These are phyloP conservation scores for Lates calcarifer DNA, from an alignment of 2,113 vertebrate species.

Conservation along the genomic window DNA sequence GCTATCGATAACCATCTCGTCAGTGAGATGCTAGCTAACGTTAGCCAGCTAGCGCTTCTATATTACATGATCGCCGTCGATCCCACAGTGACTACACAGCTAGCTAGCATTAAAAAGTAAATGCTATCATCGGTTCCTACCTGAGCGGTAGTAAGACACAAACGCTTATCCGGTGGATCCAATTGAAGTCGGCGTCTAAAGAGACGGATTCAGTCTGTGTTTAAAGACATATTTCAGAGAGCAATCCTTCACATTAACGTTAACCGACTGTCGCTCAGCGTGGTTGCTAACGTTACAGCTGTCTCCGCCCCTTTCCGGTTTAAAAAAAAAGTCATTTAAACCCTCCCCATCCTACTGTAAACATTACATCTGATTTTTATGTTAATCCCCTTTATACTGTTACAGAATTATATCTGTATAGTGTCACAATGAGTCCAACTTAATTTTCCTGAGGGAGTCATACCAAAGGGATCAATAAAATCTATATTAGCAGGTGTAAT, in stretches of 20 bases:
- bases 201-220: neutral
- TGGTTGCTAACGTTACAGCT: conserved; percentile 80
- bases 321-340: neutral
- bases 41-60: conserved; percentile 50
- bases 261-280: conserved; percentile 61
- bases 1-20: conserved; percentile 7
- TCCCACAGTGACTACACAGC: conserved; percentile 41
- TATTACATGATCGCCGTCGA: conserved; percentile 43
- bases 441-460: no score
- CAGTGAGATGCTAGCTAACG: conserved; percentile 41
- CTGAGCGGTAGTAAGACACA: conserved; percentile 1
- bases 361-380: neutral
- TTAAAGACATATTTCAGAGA: conserved; percentile 39
- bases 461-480: no score
- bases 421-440: accelerated
- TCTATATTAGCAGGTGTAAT: no score
- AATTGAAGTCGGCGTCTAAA: neutral
- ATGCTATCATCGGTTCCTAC: conserved; percentile 48
- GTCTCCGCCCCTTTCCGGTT: conserved; percentile 75
- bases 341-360: conserved; percentile 1
- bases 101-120: neutral
- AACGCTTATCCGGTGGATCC: neutral
- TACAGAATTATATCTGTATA: neutral
- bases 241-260: conserved; percentile 45
- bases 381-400: neutral